phyloP scores from a whole-genome alignment of 2,888 invertebrate genomes.

The Griposia aprilina region DNA sequence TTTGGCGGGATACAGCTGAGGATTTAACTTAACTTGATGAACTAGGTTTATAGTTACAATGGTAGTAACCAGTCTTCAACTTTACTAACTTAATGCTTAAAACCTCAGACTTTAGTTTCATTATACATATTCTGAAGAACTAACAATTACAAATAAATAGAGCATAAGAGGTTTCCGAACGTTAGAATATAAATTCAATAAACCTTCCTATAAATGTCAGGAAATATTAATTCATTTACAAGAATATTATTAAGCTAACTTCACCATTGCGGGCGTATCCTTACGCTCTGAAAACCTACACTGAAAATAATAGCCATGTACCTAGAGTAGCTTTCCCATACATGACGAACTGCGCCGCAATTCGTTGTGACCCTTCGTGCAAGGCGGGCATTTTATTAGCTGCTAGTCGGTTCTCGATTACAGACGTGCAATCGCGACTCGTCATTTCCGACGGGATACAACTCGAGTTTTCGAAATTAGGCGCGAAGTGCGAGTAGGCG shows the following conservation, averaged over 20 bases:
- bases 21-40: too few relatives aligned
- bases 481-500: neutral
- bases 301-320: constrained; percentile 8
- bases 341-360: neutral
- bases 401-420: neutral
- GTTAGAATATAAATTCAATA: neutral
- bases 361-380: neutral
- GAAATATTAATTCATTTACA: neutral
- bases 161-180: neutral
- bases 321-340: neutral
- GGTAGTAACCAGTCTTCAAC: neutral
- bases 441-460: neutral
- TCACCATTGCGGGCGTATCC: neutral
- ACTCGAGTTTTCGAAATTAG: neutral
- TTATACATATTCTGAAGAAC: too few relatives aligned
- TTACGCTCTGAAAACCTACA: neutral
- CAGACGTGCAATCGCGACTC: neutral
- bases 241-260: neutral
- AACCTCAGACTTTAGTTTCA: too few relatives aligned
- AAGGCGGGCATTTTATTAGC: neutral
- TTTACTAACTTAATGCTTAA: too few relatives aligned
- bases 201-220: neutral
- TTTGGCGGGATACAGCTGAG: too few relatives aligned
- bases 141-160: neutral
- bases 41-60: neutral